phyloP scores from a whole-genome alignment of 2,888 invertebrate species.

The Pammene aurita region DNA sequence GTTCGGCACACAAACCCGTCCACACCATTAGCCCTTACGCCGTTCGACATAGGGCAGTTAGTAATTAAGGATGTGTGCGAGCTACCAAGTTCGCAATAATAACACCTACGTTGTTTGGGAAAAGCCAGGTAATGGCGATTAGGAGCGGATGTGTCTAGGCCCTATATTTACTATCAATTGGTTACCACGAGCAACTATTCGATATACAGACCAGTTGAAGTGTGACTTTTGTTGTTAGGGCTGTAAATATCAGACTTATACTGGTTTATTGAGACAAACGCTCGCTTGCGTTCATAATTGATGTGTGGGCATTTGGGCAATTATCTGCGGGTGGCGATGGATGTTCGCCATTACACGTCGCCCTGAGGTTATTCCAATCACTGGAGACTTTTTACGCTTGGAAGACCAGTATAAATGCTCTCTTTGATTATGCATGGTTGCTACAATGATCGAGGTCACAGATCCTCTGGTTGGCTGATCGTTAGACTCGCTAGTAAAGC shows the following conservation, averaged over 20 bases:
- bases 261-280: neutral
- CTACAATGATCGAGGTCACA: neutral
- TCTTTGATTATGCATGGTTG: neutral
- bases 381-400: neutral
- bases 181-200: neutral
- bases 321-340: slow-evolving; percentile 7
- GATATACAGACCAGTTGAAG: neutral
- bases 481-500: neutral
- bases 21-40: neutral
- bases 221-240: neutral
- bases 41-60: neutral
- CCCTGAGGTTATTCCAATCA: neutral
- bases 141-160: neutral
- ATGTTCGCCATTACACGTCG: neutral
- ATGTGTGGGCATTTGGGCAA: neutral
- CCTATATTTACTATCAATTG: neutral
- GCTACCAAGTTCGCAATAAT: neutral
- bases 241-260: neutral
- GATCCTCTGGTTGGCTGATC: neutral
- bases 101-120: neutral
- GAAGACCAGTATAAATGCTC: neutral
- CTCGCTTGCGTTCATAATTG: neutral
- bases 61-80: neutral
- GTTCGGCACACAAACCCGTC: neutral
- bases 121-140: slow-evolving; percentile 12